phyloP scores from a whole-genome alignment of 2,113 vertebrate genomes.

The Brachypodius melanocephalos region DNA sequence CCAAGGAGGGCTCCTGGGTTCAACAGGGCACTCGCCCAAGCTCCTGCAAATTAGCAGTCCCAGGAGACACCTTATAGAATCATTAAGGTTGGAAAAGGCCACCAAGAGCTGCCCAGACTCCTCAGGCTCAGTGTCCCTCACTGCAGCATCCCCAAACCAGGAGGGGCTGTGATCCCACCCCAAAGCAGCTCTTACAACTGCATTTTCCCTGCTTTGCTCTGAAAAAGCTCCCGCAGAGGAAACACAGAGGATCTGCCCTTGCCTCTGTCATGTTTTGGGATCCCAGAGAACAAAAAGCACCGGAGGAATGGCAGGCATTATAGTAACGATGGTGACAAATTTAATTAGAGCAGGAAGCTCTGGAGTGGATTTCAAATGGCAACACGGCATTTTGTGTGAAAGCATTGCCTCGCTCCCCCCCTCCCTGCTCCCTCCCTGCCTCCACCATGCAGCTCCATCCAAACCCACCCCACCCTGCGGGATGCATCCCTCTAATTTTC shows the following conservation, averaged over 20 bases:
- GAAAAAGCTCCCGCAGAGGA: not conserved
- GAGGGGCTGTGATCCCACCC: fast-evolving
- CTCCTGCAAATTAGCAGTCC: not conserved
- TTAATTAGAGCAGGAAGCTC: slow-evolving; percentile 69
- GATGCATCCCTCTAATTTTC: slow-evolving; percentile 41
- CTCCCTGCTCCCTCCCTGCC: not conserved
- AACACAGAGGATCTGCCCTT: not conserved
- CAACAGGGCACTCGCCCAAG: not conserved
- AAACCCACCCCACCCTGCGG: not conserved
- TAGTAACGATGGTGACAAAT: slow-evolving; percentile 67
- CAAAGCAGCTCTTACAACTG: not conserved
- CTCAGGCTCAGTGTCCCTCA: not conserved
- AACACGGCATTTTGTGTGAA: slow-evolving; percentile 53
- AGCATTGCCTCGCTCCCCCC: not conserved
- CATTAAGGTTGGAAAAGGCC: not conserved
- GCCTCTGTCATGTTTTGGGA: slow-evolving; percentile 29
- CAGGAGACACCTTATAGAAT: not conserved
- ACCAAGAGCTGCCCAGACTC: not conserved
- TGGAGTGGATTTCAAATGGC: slow-evolving; percentile 66
- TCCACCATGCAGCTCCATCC: not conserved
- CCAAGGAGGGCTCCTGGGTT: not conserved
- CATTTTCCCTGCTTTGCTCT: not conserved
- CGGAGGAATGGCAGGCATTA: slow-evolving; percentile 62
- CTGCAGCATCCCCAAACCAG: not conserved
- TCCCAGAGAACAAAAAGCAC: slow-evolving; percentile 52